Evolutionary conservation across 2,797 vertebrate species (phyloP).

Genomic region (Podargus strigoides): DNA sequence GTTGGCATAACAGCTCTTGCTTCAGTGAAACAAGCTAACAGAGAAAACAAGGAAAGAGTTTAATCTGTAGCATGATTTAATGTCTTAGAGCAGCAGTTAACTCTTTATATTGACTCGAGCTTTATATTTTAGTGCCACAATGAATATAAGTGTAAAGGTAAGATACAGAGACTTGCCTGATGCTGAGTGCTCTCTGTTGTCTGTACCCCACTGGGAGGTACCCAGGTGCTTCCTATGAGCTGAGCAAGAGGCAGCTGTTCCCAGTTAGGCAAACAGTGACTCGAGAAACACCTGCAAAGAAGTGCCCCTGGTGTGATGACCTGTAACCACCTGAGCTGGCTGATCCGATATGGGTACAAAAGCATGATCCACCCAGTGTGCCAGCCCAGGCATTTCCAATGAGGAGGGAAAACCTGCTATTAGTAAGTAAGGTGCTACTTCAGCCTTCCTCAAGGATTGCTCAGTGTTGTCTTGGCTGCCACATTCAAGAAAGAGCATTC

Average conservation of each 20-base stretch:
- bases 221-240: neutral
- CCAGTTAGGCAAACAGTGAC: neutral
- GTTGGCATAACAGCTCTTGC: neutral
- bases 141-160: neutral
- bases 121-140: neutral
- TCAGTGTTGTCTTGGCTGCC: neutral
- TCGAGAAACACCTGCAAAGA: neutral
- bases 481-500: neutral
- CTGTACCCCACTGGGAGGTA: neutral
- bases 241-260: neutral
- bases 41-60: neutral
- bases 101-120: neutral
- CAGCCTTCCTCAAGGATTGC: neutral
- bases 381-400: neutral
- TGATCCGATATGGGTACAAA: neutral
- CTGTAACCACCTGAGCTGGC: neutral
- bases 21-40: neutral
- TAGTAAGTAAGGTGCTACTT: neutral
- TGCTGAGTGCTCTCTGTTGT: neutral
- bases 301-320: neutral
- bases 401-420: neutral
- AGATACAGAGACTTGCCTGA: neutral
- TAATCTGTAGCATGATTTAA: neutral
- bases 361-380: rapidly evolving
- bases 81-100: neutral